Base-by-base conservation (phyloP, 2,113 vertebrate genomes). In the western clawed frog (Xenopus tropicalis) region DNA sequence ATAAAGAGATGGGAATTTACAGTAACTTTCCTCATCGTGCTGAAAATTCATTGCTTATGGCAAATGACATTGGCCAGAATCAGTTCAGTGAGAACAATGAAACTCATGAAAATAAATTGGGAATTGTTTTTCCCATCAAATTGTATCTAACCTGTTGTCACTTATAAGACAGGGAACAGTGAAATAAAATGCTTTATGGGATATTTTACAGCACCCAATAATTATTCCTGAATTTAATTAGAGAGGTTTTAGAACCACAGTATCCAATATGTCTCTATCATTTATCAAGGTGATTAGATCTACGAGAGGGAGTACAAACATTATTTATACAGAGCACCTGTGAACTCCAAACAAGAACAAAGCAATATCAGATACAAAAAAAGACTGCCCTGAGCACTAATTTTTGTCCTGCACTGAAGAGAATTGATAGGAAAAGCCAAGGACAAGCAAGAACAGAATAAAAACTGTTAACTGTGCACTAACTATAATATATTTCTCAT, bases 161-260 rank as follows among this genome's bases (percentile, higher is more conserved):
- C 29, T 37, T 37, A 51, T 44, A 20, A 11, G 16, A 21, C 4
- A 48, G 57, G 42, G 19, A 61, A 22, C 17, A 10, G 17, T 11
- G 21, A 48, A 74, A 54, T 52, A 22, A 37, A 57, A 61, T 74
- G 57, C 51, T 68, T 58, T 69, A 25, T 52, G 46, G 65, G 72
- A 74, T 74, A 69, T 74, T 61, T 69, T 44, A 61, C 72, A 74
- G 57, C 13, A 13, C 22, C 43, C 44, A 62, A 51, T 74, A 69
- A 74, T 74, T 74, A 56, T 57, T 54, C 17, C 44, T 61, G 20
- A 74, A 74, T 74, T 74, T 4, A 17, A 74, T 74, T 68, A 74
- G n/a, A 16, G 9, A 61, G 57, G 57, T 52, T 42, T 24, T n/a
- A 51, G 19, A 54, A 23, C 13, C n/a, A 23, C 56, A 69, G 54